Conservation (phyloP, 2,797 vertebrate genomes). For the Eupleurogrammus muticus region DNA sequence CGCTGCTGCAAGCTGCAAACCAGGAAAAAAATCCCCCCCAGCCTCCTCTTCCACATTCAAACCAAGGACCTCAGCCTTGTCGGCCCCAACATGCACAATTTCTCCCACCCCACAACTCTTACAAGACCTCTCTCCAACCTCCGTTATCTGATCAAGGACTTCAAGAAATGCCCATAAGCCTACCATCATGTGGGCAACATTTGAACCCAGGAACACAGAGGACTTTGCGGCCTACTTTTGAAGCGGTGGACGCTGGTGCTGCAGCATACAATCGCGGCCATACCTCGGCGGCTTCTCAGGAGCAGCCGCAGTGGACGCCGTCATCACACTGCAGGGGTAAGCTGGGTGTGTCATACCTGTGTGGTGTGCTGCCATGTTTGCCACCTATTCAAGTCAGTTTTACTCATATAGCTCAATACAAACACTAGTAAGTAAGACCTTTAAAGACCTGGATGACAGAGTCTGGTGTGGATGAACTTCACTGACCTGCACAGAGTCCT, state of each 20-base stretch:
- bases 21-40: slow-evolving; percentile 20
- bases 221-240: slow-evolving; percentile 32
- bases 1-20: slow-evolving; percentile 8
- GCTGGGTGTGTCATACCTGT: not conserved
- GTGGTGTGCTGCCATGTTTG: not conserved
- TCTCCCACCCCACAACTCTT: slow-evolving; percentile 16
- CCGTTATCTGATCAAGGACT: slow-evolving; percentile 20
- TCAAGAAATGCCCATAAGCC: slow-evolving; percentile 34
- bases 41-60: slow-evolving; percentile 20
- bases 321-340: slow-evolving; percentile 57
- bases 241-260: slow-evolving; percentile 7
- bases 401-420: not conserved
- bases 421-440: no score
- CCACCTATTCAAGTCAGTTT: not conserved
- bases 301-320: slow-evolving; percentile 52
- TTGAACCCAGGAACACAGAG: slow-evolving; percentile 6
- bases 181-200: slow-evolving; percentile 23
- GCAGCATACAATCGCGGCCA: slow-evolving; percentile 27
- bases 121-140: slow-evolving; percentile 41
- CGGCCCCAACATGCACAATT: slow-evolving; percentile 18
- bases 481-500: no score
- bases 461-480: no score
- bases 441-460: no score
- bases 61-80: slow-evolving; percentile 24
- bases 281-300: slow-evolving; percentile 33